These are phyloP conservation scores for Australoheros scitulus DNA, from an alignment of 2,113 vertebrate genomes.

Conservation along the genomic window DNA sequence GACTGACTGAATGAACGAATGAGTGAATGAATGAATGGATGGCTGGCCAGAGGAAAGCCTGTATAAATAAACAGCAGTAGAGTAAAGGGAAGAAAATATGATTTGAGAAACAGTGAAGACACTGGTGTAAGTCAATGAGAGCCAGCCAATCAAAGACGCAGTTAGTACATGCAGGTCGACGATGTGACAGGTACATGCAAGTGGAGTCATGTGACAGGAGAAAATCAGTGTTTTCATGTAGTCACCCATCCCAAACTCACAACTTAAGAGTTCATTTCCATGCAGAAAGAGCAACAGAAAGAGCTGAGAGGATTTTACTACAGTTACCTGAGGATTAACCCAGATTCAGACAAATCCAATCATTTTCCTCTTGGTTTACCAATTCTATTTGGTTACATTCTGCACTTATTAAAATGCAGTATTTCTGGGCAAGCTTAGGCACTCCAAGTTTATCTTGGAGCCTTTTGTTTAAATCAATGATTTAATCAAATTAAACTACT, in stretches of 20 bases:
- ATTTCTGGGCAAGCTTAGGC: fast-evolving
- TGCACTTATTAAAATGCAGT: neutral
- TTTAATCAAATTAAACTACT: neutral
- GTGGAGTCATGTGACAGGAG: conserved; percentile 4
- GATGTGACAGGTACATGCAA: conserved; percentile 41
- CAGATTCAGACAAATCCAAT: neutral
- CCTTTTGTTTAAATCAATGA: neutral
- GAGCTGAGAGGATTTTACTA: neutral
- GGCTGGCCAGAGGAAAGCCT: conserved; percentile 10
- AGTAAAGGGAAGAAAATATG: neutral
- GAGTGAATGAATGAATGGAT: neutral
- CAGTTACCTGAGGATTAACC: neutral
- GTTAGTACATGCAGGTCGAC: conserved; percentile 54
- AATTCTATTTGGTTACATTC: neutral
- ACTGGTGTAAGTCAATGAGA: conserved; percentile 33
- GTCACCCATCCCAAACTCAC: conserved; percentile 39
- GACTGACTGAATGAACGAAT: neutral
- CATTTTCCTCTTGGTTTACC: neutral
- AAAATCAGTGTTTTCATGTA: neutral
- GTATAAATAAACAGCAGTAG: conserved; percentile 13
- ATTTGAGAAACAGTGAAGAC: conserved; percentile 2
- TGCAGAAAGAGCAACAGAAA: neutral
- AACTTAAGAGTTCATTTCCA: conserved; percentile 4
- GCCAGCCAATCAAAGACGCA: conserved; percentile 38
- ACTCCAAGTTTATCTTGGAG: neutral